Evolutionary conservation across 2,888 invertebrate genomes (phyloP), one percentile per base, ranked within the genome.

Genomic region (Luperina nickerlii): DNA sequence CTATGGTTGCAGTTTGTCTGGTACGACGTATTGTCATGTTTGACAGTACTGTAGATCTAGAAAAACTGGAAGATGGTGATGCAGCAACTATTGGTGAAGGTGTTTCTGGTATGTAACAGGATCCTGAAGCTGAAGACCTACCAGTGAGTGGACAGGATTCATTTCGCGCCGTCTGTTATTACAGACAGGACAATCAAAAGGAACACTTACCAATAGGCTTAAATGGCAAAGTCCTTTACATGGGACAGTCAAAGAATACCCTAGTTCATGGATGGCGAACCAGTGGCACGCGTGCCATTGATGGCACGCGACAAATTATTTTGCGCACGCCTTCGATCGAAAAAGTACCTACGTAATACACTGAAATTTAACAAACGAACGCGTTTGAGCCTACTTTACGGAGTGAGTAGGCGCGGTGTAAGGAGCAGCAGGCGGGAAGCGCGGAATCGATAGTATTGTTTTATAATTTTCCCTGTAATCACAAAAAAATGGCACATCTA

Each of bases 161-260:
- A 72, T 78, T n/a, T 78, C 0, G 38, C 73, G 73, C 45, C 0
- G 54, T 66, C 57, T 77, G 9, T 77, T 7, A 76, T 70, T n/a
- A n/a, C n/a, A n/a, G n/a, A n/a, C n/a, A 51, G 51, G 51, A 76
- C 69, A 69, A 27, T 1, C 1, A 75, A 62, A 69, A 76, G 6
- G n/a, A 69, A 51, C 2, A 63, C 48, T 63, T 69, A 3, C 32
- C 27, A 69, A 2, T 27, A 76, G 76, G 76, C 69, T 20, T 69
- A 62, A 69, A 69, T 69, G 69, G 2, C 69, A 76, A 76, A n/a
- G 62, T 76, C 69, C 76, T 54, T 76, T 76, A 76, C 7, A 71
- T 76, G 76, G 71, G 76, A 0, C 65, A 76, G 76, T 76, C 57
- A 27, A 71, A 66, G 20, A 66, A 60, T n/a, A 60, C 11, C 1